Evolutionary conservation across 2,888 invertebrate species (phyloP).

Genomic region (Cheilosia impressa): DNA sequence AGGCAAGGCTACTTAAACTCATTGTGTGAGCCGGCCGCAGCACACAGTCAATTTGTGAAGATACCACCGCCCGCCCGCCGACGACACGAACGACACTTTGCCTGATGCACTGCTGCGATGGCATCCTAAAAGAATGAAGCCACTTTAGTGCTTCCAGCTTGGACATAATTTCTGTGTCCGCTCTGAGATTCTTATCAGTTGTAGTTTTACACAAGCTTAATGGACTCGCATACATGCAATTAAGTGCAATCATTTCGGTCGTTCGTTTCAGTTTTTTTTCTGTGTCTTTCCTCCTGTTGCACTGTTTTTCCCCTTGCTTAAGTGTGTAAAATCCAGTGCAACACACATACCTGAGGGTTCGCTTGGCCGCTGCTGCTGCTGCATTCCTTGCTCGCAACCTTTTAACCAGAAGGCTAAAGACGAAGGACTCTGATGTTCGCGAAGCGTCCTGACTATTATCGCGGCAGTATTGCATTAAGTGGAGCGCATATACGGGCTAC

Average conservation of each 20-base stretch:
- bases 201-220: constrained; percentile 75
- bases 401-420: constrained; percentile 48
- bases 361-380: background rate
- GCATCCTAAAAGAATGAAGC: constrained; percentile 47
- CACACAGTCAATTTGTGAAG: constrained; percentile 48
- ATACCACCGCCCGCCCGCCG: constrained; percentile 23
- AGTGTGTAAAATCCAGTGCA: constrained; percentile 61
- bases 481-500: constrained; percentile 57
- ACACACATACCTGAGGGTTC: constrained; percentile 39
- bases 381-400: constrained; percentile 57
- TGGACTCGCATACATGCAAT: constrained; percentile 75
- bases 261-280: constrained; percentile 10
- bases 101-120: background rate
- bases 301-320: constrained; percentile 18
- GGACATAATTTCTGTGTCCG: constrained; percentile 75
- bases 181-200: constrained; percentile 73
- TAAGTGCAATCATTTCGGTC: constrained; percentile 70
- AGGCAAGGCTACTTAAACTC: constrained; percentile 22
- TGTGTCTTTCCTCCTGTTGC: constrained; percentile 26
- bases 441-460: constrained; percentile 61
- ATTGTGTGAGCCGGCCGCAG: constrained; percentile 9
- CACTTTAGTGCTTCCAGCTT: constrained; percentile 73
- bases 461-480: constrained; percentile 67
- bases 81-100: constrained; percentile 42
- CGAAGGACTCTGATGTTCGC: constrained; percentile 14